Conservation (phyloP, 2,888 invertebrate species). For the Cephonodes hylas region DNA sequence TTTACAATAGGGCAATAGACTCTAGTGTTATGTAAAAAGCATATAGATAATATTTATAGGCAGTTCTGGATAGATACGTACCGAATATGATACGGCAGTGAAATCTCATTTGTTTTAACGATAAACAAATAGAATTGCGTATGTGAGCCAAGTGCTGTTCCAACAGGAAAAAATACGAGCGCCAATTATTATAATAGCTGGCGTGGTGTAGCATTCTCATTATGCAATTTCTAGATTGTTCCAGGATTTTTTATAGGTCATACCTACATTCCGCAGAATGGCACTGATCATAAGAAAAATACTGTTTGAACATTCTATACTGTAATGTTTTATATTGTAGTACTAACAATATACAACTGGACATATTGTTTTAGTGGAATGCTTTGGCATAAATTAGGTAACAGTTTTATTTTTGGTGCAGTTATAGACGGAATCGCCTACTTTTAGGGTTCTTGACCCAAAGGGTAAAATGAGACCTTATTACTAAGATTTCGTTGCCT, state of each 20-base stretch:
- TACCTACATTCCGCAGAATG: not conserved
- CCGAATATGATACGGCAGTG: not conserved
- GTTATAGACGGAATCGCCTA: no score
- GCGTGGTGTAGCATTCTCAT: not conserved
- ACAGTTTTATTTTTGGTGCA: no score
- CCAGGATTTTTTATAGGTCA: not conserved
- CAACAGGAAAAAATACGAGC: not conserved
- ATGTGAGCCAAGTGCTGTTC: not conserved
- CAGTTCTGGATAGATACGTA: not conserved
- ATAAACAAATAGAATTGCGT: not conserved
- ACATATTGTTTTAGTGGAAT: no score
- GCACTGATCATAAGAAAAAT: not conserved
- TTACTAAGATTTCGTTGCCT: no score
- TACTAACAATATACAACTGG: no score
- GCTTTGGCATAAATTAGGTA: no score
- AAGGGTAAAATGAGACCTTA: no score
- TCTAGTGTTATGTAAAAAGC: no score
- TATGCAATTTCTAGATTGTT: not conserved
- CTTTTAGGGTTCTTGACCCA: no score
- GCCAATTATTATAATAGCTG: not conserved
- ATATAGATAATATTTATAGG: no score
- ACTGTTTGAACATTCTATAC: not conserved
- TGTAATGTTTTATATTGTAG: no score
- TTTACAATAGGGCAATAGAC: no score
- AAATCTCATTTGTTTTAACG: not conserved